These are phyloP conservation scores for Scortum barcoo DNA, from an alignment of 2,113 vertebrate species.

Conservation along the genomic window DNA sequence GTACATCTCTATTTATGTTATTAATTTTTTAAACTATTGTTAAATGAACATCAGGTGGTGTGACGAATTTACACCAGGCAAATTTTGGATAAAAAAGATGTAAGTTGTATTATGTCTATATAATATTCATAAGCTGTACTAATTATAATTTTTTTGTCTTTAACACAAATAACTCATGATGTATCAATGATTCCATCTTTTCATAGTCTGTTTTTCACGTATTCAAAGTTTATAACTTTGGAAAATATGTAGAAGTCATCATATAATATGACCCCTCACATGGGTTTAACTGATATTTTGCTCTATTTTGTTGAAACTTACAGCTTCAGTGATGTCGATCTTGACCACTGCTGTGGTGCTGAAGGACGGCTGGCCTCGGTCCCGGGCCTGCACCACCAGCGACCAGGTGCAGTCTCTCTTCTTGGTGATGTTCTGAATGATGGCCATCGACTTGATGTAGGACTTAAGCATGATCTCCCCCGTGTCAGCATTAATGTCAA, in stretches of 20 bases:
- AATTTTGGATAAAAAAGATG: neutral
- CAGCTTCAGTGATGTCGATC: slow-evolving; percentile 96
- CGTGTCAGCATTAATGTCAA: slow-evolving; percentile 92
- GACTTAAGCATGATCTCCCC: slow-evolving; percentile 96
- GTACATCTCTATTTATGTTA: neutral
- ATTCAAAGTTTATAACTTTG: neutral
- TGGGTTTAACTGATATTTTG: neutral
- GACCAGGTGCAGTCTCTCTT: slow-evolving; percentile 93
- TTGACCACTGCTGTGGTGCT: slow-evolving; percentile 95
- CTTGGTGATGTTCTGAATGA: slow-evolving; percentile 93
- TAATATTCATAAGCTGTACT: neutral
- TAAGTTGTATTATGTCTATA: neutral
- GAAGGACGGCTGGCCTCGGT: slow-evolving; percentile 94
- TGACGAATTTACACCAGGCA: neutral
- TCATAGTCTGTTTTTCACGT: neutral
- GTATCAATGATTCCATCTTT: neutral
- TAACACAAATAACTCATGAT: neutral
- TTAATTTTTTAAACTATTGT: neutral
- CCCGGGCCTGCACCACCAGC: slow-evolving; percentile 94
- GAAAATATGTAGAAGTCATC: neutral
- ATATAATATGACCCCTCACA: neutral
- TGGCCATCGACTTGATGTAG: slow-evolving; percentile 94
- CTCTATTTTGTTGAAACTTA: slow-evolving; percentile 76
- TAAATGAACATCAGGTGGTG: neutral
- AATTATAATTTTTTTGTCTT: neutral